These are phyloP conservation scores for Folsomia candida DNA, from an alignment of 2,888 invertebrate species.

Conservation along the genomic window DNA sequence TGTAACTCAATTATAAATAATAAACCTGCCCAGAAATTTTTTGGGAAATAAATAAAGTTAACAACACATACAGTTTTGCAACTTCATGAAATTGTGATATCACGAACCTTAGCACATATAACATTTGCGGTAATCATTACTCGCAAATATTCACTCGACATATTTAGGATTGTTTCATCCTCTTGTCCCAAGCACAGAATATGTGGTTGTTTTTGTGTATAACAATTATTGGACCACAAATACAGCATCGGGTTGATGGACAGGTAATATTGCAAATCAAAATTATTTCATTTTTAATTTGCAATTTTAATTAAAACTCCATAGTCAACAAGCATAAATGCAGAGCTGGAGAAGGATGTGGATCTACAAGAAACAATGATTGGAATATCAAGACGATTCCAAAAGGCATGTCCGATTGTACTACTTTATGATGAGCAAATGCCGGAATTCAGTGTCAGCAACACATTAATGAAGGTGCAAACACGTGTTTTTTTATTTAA, in stretches of 20 bases:
- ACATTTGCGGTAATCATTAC: too few relatives aligned
- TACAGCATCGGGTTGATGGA: background rate
- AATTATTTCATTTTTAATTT: background rate
- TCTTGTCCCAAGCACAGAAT: too few relatives aligned
- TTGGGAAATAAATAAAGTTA: background rate
- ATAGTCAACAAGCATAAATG: background rate
- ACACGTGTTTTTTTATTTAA: background rate
- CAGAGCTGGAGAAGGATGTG: background rate
- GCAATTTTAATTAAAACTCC: background rate
- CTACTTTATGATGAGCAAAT: conserved; percentile 24
- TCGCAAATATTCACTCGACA: too few relatives aligned
- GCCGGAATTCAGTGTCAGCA: conserved; percentile 11
- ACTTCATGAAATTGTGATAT: too few relatives aligned
- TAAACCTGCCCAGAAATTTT: too few relatives aligned
- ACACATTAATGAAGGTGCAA: conserved; percentile 13
- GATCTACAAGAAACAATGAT: conserved; percentile 24
- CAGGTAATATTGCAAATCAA: background rate
- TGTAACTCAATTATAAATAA: too few relatives aligned
- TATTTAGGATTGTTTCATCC: too few relatives aligned
- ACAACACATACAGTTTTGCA: too few relatives aligned
- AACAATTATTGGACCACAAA: too few relatives aligned
- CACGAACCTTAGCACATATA: too few relatives aligned
- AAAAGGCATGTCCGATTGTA: conserved; percentile 19
- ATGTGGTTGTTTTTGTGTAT: too few relatives aligned
- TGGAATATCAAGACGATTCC: conserved; percentile 7